Conservation (phyloP, 2,797 vertebrate species). For the Ceryle rudis region DNA sequence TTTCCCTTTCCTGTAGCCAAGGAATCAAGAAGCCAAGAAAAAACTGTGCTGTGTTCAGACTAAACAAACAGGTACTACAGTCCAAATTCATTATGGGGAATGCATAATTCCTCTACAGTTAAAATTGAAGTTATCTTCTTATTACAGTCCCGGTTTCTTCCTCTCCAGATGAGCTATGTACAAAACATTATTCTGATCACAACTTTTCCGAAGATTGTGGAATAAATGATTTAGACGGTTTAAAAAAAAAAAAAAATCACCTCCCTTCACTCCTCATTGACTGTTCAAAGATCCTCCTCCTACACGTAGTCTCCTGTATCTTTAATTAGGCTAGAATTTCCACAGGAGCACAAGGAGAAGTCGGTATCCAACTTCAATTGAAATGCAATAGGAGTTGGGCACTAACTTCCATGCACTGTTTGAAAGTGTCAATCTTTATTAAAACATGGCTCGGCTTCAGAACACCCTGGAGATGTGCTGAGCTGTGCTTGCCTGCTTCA, state of each 20-base stretch:
- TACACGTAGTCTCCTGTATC: background rate
- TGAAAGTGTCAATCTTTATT: conserved; percentile 40
- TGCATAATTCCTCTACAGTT: background rate
- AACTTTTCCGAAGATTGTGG: background rate
- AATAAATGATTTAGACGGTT: background rate
- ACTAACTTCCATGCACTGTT: background rate
- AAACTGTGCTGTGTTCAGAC: conserved; percentile 22
- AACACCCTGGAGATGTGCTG: conserved; percentile 33
- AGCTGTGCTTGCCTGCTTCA: conserved; percentile 17
- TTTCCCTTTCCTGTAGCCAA: conserved; percentile 31
- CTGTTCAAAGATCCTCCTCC: background rate
- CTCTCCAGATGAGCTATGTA: background rate
- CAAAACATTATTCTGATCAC: background rate
- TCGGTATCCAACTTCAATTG: background rate
- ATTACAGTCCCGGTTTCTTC: background rate
- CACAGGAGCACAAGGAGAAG: background rate
- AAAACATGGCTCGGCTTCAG: background rate
- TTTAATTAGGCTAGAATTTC: conserved; percentile 48
- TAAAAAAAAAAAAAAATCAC: conserved; percentile 12
- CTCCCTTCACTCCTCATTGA: background rate
- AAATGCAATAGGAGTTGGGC: conserved; percentile 20
- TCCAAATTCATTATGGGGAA: conserved; percentile 12
- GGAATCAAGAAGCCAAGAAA: conserved; percentile 30
- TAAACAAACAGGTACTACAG: conserved; percentile 43
- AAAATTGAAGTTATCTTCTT: background rate